Percentiles rank a stretch among this genome's conserved stretches.
These are phyloP conservation scores for Notolepis coatsorum DNA, from an alignment of 2,797 vertebrate species.

Conservation along the genomic window DNA sequence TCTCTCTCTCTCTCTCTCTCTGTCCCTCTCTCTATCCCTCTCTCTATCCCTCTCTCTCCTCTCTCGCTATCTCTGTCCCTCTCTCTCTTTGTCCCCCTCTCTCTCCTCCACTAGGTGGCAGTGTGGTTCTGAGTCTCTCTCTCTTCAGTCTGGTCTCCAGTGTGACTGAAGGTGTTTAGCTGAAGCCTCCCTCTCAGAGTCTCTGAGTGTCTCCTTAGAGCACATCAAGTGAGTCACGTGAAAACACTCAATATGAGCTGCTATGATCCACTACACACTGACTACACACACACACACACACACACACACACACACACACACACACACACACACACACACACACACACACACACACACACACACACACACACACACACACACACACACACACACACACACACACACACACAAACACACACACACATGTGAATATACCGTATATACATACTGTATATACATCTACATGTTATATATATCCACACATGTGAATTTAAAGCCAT, in stretches of 20 bases:
- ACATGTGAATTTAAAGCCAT: too few relatives aligned
- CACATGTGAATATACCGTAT: too few relatives aligned
- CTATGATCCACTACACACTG: slow-evolving; percentile 83
- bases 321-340: slow-evolving; percentile 31
- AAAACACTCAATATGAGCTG: not conserved
- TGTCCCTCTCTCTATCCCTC: slow-evolving; percentile 21
- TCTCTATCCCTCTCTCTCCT: slow-evolving; percentile 43
- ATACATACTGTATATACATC: too few relatives aligned
- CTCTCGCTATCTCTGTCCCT: slow-evolving; percentile 25
- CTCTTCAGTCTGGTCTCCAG: not conserved
- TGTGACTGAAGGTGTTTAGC: slow-evolving; percentile 4
- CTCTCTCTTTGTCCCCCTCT: slow-evolving; percentile 31
- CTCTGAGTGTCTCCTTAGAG: not conserved
- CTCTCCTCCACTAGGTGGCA: slow-evolving; percentile 73
- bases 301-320: slow-evolving; percentile 23
- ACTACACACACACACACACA: not conserved
- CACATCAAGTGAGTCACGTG: not conserved
- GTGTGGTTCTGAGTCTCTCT: slow-evolving; percentile 54
- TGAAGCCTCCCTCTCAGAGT: not conserved
- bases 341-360: slow-evolving; percentile 28
- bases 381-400: slow-evolving; percentile 14
- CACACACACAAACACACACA: slow-evolving; percentile 5
- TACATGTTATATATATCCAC: too few relatives aligned
- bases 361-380: slow-evolving; percentile 6
- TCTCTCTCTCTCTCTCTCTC: slow-evolving; percentile 34